Evolutionary conservation across 2,113 vertebrate genomes (phyloP).

Genomic region (Lagopus leucura): DNA sequence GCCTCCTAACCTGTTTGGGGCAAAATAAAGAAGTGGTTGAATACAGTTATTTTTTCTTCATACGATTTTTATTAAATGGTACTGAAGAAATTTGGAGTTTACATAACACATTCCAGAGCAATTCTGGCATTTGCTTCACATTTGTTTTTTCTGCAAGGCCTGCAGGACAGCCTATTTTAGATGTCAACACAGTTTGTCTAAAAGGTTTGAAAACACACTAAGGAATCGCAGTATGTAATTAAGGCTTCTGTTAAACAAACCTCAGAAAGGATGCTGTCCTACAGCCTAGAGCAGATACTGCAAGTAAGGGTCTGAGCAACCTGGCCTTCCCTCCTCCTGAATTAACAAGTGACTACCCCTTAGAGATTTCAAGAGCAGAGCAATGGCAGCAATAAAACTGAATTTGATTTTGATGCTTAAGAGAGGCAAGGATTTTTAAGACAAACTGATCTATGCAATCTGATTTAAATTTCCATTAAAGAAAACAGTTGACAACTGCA

Average conservation of each 20-base stretch:
- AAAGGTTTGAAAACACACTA: not conserved
- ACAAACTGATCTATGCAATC: constrained; percentile 53
- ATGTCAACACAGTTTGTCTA: not conserved
- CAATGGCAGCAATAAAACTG: not conserved
- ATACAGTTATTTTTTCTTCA: constrained; percentile 23
- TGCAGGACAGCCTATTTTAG: not conserved
- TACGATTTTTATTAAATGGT: not conserved
- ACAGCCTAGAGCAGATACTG: not conserved
- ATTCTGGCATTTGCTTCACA: not conserved
- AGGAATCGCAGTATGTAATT: not conserved
- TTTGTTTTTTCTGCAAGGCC: not conserved
- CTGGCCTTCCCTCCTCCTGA: not conserved
- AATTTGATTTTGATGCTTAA: not conserved
- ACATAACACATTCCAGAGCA: not conserved
- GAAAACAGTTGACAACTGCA: constrained; percentile 58
- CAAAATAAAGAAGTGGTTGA: constrained; percentile 27
- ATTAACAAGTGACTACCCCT: not conserved
- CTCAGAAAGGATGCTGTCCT: not conserved
- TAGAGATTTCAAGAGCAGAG: not conserved
- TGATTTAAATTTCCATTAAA: constrained; percentile 60
- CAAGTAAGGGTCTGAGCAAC: not conserved
- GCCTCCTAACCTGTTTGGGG: constrained; percentile 88
- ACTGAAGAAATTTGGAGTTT: not conserved
- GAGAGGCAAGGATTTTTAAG: constrained; percentile 34
- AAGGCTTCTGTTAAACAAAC: not conserved